A percentile compares a stretch with the other conserved stretches of the same genome.
Evolutionary conservation across 1,140 invertebrate species (phyloP).

Genomic region (Teleopsis dalmanni): DNA sequence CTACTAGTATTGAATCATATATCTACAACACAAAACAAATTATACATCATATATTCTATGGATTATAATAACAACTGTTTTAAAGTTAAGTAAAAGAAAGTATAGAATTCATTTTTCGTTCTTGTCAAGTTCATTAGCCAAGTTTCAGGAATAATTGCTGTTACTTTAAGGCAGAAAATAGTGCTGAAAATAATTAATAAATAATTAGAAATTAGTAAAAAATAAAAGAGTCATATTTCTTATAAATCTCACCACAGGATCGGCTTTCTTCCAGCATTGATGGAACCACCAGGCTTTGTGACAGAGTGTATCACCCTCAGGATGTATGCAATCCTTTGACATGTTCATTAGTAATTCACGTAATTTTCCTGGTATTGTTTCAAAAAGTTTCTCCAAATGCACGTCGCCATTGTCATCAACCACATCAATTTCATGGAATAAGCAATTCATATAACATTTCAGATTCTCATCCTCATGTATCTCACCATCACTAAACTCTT

Average conservation of each 20-base stretch:
- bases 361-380: conserved; percentile 25
- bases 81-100: no score
- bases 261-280: conserved; percentile 29
- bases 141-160: no score
- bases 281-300: conserved; percentile 33
- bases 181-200: conserved; percentile 2
- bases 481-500: conserved; percentile 32
- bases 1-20: no score
- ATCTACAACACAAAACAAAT: no score
- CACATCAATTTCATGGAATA: conserved; percentile 27
- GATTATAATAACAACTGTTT: no score
- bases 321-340: conserved; percentile 29
- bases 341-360: conserved; percentile 30
- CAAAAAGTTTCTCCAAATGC: conserved; percentile 26
- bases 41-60: no score
- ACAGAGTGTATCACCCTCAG: conserved; percentile 32
- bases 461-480: conserved; percentile 29
- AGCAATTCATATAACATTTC: conserved; percentile 34
- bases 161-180: conserved; percentile 6
- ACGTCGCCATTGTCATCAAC: conserved; percentile 29
- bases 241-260: conserved; percentile 20
- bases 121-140: no score
- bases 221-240: neutral
- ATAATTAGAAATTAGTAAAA: neutral
- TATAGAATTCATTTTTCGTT: no score